Percentiles rank a stretch among this genome's conserved stretches.
Evolutionary conservation across 2,888 invertebrate genomes (phyloP).

Genomic region (Theretra japonica): DNA sequence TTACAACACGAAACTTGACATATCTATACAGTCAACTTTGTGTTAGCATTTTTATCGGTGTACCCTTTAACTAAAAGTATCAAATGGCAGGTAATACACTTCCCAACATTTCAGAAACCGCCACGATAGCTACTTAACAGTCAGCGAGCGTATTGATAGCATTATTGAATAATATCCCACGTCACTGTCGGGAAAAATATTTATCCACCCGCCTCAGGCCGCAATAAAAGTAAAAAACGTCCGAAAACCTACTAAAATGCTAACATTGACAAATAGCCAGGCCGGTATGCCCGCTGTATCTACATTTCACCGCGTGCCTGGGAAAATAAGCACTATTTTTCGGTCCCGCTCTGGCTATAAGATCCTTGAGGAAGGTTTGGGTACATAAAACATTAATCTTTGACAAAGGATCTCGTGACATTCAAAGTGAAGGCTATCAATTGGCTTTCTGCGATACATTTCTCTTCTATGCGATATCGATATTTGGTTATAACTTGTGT

Average conservation of each 20-base stretch:
- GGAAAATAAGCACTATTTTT: constrained; percentile 25
- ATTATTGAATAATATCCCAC: constrained; percentile 16
- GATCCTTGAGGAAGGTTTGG: constrained; percentile 17
- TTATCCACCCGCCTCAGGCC: not conserved
- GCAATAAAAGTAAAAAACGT: constrained; percentile 7
- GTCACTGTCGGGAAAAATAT: constrained; percentile 14
- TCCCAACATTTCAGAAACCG: too few species aligned
- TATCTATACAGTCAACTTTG: too few species aligned
- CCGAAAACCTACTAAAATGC: constrained; percentile 14
- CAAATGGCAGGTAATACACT: too few species aligned
- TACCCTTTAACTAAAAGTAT: too few species aligned
- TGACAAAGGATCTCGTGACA: constrained; percentile 20
- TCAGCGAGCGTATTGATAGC: not conserved
- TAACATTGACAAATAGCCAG: constrained; percentile 26
- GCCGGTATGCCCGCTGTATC: constrained; percentile 11
- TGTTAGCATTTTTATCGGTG: too few species aligned
- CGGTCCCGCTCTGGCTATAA: constrained; percentile 4
- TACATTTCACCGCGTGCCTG: constrained; percentile 17
- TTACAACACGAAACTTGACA: too few species aligned
- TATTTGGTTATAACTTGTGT: too few species aligned
- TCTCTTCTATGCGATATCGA: not conserved
- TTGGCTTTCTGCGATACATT: not conserved
- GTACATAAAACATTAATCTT: constrained; percentile 24
- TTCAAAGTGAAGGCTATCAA: constrained; percentile 19
- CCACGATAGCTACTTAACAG: not conserved